phyloP scores from a whole-genome alignment of 2,113 vertebrate genomes.

The Turnix velox region DNA sequence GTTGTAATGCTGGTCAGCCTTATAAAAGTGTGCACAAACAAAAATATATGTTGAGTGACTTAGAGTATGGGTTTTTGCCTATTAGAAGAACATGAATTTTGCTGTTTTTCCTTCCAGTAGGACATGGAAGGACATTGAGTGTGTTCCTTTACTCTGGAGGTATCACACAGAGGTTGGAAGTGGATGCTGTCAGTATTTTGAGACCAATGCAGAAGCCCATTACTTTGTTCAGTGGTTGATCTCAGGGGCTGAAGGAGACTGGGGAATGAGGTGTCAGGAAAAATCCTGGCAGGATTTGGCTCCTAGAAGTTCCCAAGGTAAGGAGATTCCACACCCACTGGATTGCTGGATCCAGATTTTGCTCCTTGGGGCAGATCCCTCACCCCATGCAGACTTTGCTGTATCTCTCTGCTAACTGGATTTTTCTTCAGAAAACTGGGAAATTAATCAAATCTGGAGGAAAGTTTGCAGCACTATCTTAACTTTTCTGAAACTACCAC shows the following conservation, averaged over 20 bases:
- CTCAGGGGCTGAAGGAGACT: neutral
- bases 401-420: too few species aligned
- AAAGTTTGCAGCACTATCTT: rapidly evolving
- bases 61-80: rapidly evolving
- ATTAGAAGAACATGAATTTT: neutral
- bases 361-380: rapidly evolving
- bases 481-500: neutral
- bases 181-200: neutral
- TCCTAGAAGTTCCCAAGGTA: neutral
- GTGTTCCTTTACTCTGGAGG: neutral
- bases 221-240: rapidly evolving
- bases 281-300: neutral
- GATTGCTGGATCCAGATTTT: rapidly evolving
- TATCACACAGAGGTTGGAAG: neutral
- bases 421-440: neutral
- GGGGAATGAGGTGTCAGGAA: neutral
- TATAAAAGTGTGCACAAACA: neutral
- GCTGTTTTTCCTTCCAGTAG: neutral
- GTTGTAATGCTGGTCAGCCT: neutral
- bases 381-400: rapidly evolving
- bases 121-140: neutral
- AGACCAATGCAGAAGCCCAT: rapidly evolving
- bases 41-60: rapidly evolving
- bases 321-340: neutral
- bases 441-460: neutral